These are phyloP conservation scores for Gasterosteus aculeatus DNA, from an alignment of 2,113 vertebrate genomes.

Conservation along the genomic window DNA sequence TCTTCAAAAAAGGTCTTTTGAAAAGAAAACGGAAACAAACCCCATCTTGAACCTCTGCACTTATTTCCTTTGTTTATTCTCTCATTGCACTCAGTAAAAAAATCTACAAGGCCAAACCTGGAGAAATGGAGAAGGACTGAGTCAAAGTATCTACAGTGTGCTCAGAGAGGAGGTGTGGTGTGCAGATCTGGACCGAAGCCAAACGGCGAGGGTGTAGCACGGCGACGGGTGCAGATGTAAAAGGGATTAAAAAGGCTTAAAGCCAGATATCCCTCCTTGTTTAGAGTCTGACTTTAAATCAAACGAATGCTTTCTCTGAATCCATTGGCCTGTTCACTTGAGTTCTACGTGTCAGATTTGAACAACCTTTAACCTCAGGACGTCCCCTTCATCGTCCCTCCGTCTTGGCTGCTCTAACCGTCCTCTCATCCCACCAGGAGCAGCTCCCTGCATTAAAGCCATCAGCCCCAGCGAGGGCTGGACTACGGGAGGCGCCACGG, in stretches of 20 bases:
- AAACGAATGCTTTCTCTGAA: conserved; percentile 27
- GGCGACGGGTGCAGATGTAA: conserved; percentile 42
- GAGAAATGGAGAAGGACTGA: conserved; percentile 1
- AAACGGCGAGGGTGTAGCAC: conserved; percentile 20
- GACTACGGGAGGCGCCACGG: conserved; percentile 84
- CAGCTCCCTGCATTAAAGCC: conserved; percentile 83
- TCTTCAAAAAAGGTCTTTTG: not conserved
- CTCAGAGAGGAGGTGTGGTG: conserved; percentile 20
- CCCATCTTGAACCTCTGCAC: not conserved
- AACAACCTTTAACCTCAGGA: conserved; percentile 6
- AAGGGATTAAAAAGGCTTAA: conserved; percentile 21
- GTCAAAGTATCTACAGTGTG: conserved; percentile 12
- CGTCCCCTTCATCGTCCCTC: not conserved
- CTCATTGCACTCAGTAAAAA: not conserved
- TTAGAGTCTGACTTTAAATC: conserved; percentile 9
- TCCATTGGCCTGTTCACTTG: not conserved
- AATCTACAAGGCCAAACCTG: conserved; percentile 15
- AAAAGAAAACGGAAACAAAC: not conserved
- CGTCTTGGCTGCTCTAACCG: not conserved
- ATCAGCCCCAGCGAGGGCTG: conserved; percentile 84
- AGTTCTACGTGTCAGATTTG: conserved; percentile 1
- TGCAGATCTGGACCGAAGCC: conserved; percentile 16
- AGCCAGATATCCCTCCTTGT: conserved; percentile 27
- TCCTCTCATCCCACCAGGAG: conserved; percentile 51
- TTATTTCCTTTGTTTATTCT: conserved; percentile 14